A percentile compares a stretch with the other conserved stretches of the same genome.
Conservation (phyloP, 2,888 invertebrate genomes). For the Hydrotaea cyrtoneurina region DNA sequence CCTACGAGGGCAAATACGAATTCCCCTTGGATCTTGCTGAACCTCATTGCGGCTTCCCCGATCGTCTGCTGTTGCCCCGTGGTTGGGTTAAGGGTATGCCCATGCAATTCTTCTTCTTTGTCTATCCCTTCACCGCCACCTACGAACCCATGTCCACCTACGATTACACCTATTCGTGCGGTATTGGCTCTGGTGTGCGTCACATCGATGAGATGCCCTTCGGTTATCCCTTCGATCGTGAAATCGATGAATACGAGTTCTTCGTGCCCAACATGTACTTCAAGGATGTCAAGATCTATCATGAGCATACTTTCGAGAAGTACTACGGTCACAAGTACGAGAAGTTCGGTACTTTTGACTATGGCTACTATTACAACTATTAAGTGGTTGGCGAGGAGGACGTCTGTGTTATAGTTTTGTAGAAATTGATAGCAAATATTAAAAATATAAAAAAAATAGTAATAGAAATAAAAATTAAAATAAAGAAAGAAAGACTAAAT, state of each 20-base stretch:
- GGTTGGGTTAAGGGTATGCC: constrained; percentile 84
- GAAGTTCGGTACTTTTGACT: constrained; percentile 75
- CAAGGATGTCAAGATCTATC: constrained; percentile 82
- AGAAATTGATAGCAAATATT: not conserved
- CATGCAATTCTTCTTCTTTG: constrained; percentile 83
- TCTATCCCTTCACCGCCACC: constrained; percentile 80
- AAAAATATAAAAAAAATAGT: not conserved
- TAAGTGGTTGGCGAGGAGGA: not conserved
- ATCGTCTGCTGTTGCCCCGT: constrained; percentile 84
- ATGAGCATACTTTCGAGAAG: constrained; percentile 74
- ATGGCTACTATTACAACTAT: constrained; percentile 78
- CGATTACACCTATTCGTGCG: constrained; percentile 81
- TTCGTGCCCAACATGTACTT: constrained; percentile 84
- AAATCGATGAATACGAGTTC: constrained; percentile 83
- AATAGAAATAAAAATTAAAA: not conserved
- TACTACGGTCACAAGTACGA: constrained; percentile 74
- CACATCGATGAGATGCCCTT: constrained; percentile 84
- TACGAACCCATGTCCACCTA: constrained; percentile 79
- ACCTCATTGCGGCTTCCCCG: constrained; percentile 83
- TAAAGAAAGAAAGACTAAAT: not conserved
- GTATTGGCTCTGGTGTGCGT: constrained; percentile 82
- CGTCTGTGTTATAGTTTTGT: not conserved
- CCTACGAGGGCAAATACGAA: constrained; percentile 80
- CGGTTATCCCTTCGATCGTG: constrained; percentile 88
- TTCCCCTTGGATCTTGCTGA: constrained; percentile 80